phyloP scores from a whole-genome alignment of 2,113 vertebrate species.

The Epinephelus cyanopodus region DNA sequence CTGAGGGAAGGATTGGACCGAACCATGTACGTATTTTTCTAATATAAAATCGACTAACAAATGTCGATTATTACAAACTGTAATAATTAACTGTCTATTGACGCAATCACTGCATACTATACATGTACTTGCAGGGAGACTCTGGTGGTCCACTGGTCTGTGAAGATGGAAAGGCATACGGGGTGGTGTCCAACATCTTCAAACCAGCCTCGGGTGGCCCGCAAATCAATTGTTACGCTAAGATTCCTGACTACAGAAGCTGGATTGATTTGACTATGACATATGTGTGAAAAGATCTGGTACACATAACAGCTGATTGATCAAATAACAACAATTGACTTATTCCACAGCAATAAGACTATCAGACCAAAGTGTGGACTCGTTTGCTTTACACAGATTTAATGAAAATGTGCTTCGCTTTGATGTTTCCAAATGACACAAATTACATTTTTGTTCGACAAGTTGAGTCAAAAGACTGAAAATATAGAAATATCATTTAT shows the following conservation, averaged over 20 bases:
- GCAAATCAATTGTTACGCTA: conserved; percentile 72
- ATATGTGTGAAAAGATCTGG: background rate
- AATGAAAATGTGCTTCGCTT: background rate
- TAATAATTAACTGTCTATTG: background rate
- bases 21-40: conserved; percentile 45
- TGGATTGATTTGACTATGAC: conserved; percentile 80
- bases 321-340: background rate
- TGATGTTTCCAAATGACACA: background rate
- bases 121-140: conserved; percentile 83
- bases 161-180: conserved; percentile 72
- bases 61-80: background rate
- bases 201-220: accelerated
- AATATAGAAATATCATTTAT: background rate
- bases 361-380: background rate
- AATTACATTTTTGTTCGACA: background rate
- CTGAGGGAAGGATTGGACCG: conserved; percentile 76
- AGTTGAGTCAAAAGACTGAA: background rate
- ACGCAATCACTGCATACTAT: background rate
- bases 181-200: conserved; percentile 74
- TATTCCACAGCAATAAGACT: too few species aligned
- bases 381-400: background rate
- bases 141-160: conserved; percentile 90
- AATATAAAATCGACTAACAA: background rate
- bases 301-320: accelerated
- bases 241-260: conserved; percentile 66